A percentile compares a stretch with the other conserved stretches of the same genome.
These are phyloP conservation scores for Carduelis carduelis DNA, from an alignment of 2,797 vertebrate species.

Conservation along the genomic window DNA sequence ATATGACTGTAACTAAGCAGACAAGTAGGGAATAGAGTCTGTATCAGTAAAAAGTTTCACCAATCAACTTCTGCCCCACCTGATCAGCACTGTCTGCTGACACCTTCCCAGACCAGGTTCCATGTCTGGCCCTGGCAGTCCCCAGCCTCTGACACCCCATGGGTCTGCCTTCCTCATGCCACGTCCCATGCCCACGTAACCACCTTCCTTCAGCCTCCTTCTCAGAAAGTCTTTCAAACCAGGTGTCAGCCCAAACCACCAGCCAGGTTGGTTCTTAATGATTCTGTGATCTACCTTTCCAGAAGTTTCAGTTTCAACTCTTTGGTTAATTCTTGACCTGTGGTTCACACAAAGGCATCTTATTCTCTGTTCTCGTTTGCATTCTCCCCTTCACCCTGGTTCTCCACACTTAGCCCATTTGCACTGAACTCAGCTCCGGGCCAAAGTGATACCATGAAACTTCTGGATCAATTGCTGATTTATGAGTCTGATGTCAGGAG, in stretches of 20 bases:
- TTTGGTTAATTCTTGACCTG: neutral
- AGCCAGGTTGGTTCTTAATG: rapidly evolving
- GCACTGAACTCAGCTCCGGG: neutral
- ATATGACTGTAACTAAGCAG: neutral
- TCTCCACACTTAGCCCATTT: neutral
- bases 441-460: neutral
- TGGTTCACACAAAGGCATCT: neutral
- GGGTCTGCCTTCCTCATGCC: neutral
- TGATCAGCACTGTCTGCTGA: rapidly evolving
- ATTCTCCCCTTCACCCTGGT: neutral
- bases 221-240: neutral
- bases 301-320: neutral
- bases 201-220: neutral
- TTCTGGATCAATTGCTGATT: neutral
- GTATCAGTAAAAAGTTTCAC: neutral
- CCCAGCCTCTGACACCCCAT: neutral
- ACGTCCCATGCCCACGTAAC: rapidly evolving
- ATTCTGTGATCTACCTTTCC: neutral
- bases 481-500: neutral
- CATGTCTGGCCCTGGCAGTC: neutral
- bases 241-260: neutral
- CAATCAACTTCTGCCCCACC: rapidly evolving
- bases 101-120: too few relatives aligned
- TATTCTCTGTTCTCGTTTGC: neutral
- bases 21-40: rapidly evolving